Evolutionary conservation across 2,797 vertebrate genomes (phyloP), one percentile per base, ranked within the genome.

Genomic region (Falco cherrug): DNA sequence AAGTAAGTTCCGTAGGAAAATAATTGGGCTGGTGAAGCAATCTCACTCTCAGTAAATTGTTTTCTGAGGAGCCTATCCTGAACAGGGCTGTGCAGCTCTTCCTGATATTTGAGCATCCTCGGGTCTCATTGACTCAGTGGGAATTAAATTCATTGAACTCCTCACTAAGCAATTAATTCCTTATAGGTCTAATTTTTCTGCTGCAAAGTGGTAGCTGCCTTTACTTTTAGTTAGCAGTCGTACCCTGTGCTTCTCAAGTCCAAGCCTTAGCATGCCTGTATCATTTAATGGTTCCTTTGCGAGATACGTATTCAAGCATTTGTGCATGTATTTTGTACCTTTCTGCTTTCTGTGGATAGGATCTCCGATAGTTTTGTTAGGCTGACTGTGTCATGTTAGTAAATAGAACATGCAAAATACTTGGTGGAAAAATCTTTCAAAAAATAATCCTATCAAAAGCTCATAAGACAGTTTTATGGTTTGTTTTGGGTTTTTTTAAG

Each of bases 11-110:
- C 1, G 0, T 82, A 84, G 87, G 95, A 94, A 97, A 96, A 96
- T 98, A 98, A 98, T 97, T 97, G 96, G 93, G 71, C 60, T 94
- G 87, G 78, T 89, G 56, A 97, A 97, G 97, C 97, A 98, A 97
- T 98, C 93, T 97, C 71, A 33, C n/a, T 96, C 79, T 92, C 63
- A 61, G 90, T 90, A 97, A 97, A 98, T 97, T 97, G 97, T 96
- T 97, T 98, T 97, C 92, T 10, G 9, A 70, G 80, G 70, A 94
- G 8, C 45, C 63, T 79, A n/a, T 94, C 80, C 85, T 90, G 94
- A 88, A 53, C 6, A 59, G 67, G 33, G 20, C 90, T 93, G 63
- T 63, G 74, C 85, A 67, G 83, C n/a, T 89, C 28, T 57, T 78
- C 37, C 77, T 91, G 31, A 33, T 90, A 50, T 45, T 56, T 74